Percentiles rank a stretch among this genome's conserved stretches.
Conservation (phyloP, 37 sponge, comb jelly and placozoan species). For the Aphrocallistes beatrix region DNA sequence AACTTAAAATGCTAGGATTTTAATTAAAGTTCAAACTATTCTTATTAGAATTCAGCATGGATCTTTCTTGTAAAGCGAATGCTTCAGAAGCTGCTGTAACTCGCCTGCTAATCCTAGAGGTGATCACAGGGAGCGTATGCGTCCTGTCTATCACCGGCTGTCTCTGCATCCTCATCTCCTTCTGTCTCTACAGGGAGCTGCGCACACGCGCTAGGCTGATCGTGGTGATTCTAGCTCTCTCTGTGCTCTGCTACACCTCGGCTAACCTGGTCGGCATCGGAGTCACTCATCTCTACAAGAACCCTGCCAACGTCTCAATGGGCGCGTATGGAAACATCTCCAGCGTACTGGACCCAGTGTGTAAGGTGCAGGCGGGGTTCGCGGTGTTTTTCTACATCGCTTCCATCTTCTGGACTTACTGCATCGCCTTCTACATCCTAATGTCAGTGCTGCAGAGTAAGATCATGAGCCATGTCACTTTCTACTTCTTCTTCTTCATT, state of each 20-base stretch:
- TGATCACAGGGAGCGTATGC: not conserved
- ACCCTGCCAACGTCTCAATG: not conserved
- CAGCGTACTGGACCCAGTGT: not conserved
- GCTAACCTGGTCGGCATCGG: constrained; percentile 12
- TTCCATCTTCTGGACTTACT: not conserved
- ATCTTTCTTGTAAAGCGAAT: not conserved
- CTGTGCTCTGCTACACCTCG: not conserved
- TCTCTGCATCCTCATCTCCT: not conserved
- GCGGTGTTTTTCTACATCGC: constrained; percentile 6
- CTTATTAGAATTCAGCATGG: too few relatives aligned
- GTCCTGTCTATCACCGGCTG: not conserved
- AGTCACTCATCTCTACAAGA: not conserved
- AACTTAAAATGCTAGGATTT: too few relatives aligned
- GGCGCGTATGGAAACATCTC: not conserved
- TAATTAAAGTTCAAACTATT: too few relatives aligned
- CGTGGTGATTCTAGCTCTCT: not conserved
- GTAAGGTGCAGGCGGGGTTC: not conserved
- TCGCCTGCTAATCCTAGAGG: not conserved
- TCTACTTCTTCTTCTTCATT: not conserved
- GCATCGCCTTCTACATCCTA: constrained; percentile 15
- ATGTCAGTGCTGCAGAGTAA: not conserved
- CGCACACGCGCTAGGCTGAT: not conserved
- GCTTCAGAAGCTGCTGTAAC: not conserved
- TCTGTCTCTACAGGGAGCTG: constrained; percentile 7
- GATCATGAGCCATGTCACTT: not conserved